Evolutionary conservation across 1,140 invertebrate species (phyloP).

Genomic region (Papilio dardanus): DNA sequence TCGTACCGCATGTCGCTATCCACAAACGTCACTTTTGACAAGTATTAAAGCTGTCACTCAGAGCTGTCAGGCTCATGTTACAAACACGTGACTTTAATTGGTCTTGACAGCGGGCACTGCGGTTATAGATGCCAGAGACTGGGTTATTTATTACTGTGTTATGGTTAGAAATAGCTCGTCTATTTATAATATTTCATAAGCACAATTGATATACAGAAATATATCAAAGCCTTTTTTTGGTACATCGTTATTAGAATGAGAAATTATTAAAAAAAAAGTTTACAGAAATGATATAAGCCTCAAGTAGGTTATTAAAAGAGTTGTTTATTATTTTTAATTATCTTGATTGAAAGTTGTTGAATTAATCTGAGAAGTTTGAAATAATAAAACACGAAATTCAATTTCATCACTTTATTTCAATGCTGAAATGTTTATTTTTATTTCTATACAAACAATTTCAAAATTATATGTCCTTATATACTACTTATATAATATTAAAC

Average conservation of each 20-base stretch:
- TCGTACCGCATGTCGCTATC: background rate
- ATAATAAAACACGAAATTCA: slow-evolving; percentile 54
- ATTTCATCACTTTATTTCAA: slow-evolving; percentile 78
- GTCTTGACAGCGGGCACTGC: slow-evolving; percentile 10
- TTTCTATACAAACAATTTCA: slow-evolving; percentile 80
- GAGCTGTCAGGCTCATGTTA: slow-evolving; percentile 17
- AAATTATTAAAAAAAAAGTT: no score
- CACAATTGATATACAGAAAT: background rate
- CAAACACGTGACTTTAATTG: slow-evolving; percentile 32
- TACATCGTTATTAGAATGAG: no score
- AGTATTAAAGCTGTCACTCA: slow-evolving; percentile 30
- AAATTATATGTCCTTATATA: slow-evolving; percentile 67
- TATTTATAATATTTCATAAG: background rate
- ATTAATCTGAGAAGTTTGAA: background rate
- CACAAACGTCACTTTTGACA: slow-evolving; percentile 26
- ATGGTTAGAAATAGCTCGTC: background rate
- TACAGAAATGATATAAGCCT: no score
- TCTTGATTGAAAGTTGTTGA: background rate
- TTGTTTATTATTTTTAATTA: background rate
- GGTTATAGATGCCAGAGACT: background rate
- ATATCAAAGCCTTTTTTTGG: background rate
- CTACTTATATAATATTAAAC: slow-evolving; percentile 67
- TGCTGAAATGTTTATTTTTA: slow-evolving; percentile 77
- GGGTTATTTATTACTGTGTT: background rate
- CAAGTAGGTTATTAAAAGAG: background rate